phyloP scores from a whole-genome alignment of 2,888 invertebrate species.

The Ophioninae sp. region DNA sequence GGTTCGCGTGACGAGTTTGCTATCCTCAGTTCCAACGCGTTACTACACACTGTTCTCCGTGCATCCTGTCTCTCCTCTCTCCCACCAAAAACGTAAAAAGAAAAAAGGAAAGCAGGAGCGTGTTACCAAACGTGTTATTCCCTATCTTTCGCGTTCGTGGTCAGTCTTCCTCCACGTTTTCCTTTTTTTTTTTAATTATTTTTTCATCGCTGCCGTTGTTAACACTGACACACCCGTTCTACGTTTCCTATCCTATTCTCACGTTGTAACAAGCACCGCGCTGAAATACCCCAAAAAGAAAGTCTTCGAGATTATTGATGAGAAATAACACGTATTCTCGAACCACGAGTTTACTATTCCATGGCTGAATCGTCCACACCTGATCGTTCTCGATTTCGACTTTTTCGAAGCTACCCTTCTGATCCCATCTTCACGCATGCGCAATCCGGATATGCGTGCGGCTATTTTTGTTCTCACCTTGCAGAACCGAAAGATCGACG shows the following conservation, averaged over 20 bases:
- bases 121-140: conserved; percentile 40
- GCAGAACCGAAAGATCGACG: not conserved
- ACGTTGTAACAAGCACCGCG: conserved; percentile 65
- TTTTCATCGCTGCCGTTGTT: not conserved
- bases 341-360: not conserved
- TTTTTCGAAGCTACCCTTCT: too few species aligned
- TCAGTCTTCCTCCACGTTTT: not conserved
- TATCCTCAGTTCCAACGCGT: conserved; percentile 66
- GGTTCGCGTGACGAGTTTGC: conserved; percentile 80
- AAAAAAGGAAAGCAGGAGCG: conserved; percentile 22
- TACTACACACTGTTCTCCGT: conserved; percentile 76
- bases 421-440: too few species aligned
- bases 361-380: not conserved
- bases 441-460: too few species aligned
- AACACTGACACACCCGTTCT: conserved; percentile 63
- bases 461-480: too few species aligned
- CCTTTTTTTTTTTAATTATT: not conserved
- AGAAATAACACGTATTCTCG: not conserved
- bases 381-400: conserved; percentile 62
- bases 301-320: not conserved
- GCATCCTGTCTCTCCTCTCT: conserved; percentile 81
- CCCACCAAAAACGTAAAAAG: conserved; percentile 2
- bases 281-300: conserved; percentile 70
- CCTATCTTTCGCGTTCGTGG: conserved; percentile 30
- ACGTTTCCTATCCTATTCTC: conserved; percentile 80